Evolutionary conservation across 2,888 invertebrate genomes (phyloP).

Genomic region (Nemapogon koenigi): DNA sequence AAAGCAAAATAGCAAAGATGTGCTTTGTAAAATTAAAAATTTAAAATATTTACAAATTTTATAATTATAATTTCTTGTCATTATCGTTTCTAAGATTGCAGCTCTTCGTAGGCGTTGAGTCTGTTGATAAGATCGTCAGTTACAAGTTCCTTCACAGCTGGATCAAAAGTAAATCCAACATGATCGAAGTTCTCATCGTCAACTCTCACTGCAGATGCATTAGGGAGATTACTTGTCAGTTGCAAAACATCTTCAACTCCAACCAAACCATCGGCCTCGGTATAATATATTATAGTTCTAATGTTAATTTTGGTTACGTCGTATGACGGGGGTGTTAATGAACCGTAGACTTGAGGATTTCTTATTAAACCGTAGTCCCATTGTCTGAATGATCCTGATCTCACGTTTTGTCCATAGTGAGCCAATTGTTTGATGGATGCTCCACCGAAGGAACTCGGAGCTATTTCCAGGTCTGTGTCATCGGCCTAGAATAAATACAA

Average conservation of each 20-base stretch:
- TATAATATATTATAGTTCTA: constrained; percentile 35
- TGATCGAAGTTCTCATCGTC: constrained; percentile 30
- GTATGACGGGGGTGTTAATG: constrained; percentile 28
- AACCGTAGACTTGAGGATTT: constrained; percentile 29
- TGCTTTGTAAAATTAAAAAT: too few relatives aligned
- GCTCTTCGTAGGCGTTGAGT: not conserved
- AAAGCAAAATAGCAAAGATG: too few relatives aligned
- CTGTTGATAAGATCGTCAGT: constrained; percentile 30
- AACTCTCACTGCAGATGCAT: constrained; percentile 28
- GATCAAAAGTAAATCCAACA: constrained; percentile 27
- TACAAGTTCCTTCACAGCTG: constrained; percentile 34
- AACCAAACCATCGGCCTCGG: constrained; percentile 28
- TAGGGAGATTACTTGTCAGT: constrained; percentile 35
- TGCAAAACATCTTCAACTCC: constrained; percentile 33
- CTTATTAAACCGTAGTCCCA: constrained; percentile 27
- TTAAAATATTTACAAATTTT: too few relatives aligned
- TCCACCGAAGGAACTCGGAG: constrained; percentile 20
- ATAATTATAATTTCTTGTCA: too few relatives aligned
- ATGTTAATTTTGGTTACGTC: constrained; percentile 28
- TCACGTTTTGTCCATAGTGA: constrained; percentile 43
- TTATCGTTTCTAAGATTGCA: too few relatives aligned
- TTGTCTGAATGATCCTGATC: constrained; percentile 30
- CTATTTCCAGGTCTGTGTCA: not conserved
- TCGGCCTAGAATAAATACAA: constrained; percentile 2
- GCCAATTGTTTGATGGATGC: constrained; percentile 38